Conservation (phyloP, 2,797 vertebrate genomes). For the Cirrhinus molitorella region DNA sequence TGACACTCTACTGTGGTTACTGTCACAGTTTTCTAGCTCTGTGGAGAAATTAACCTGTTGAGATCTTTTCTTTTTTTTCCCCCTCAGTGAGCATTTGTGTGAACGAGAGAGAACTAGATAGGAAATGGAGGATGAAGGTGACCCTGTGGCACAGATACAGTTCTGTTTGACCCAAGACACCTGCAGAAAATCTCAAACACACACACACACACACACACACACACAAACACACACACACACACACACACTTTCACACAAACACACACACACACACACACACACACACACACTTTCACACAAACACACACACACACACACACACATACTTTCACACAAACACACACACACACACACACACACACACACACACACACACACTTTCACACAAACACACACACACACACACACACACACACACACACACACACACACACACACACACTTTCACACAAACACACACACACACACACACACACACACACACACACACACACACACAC, state of each 20-base stretch:
- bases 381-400: constrained; percentile 10
- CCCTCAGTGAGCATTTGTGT: neutral
- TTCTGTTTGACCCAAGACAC: constrained; percentile 30
- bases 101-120: constrained; percentile 1
- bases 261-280: constrained; percentile 15
- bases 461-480: constrained; percentile 12
- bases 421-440: constrained; percentile 13
- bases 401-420: constrained; percentile 16
- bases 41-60: constrained; percentile 30
- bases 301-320: constrained; percentile 14
- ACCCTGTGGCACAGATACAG: constrained; percentile 32
- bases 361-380: constrained; percentile 14
- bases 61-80: neutral
- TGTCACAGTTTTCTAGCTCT: constrained; percentile 9
- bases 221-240: constrained; percentile 5
- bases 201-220: no score
- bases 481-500: constrained; percentile 18
- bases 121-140: constrained; percentile 40
- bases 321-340: no score
- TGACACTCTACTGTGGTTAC: neutral
- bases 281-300: constrained; percentile 14
- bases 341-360: constrained; percentile 15
- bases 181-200: neutral
- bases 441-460: no score
- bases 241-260: no score